Percentiles rank a stretch among this genome's conserved stretches.
Conservation (phyloP, 2,797 vertebrate genomes). For the Spinus olivaceus region DNA sequence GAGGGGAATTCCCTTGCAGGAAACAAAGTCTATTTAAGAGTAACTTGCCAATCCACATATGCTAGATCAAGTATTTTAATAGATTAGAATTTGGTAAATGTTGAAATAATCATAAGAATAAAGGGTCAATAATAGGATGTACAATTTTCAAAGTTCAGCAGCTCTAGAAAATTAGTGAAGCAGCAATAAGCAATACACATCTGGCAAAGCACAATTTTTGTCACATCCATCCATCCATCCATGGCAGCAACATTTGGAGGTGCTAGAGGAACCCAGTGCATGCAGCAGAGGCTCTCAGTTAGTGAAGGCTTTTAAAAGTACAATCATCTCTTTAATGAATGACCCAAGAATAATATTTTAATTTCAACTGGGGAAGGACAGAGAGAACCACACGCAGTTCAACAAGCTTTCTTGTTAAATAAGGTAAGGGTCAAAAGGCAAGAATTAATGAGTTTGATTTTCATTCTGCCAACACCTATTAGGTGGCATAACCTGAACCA, state of each 20-base stretch:
- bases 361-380: background rate
- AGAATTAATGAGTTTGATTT: background rate
- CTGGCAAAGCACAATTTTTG: background rate
- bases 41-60: background rate
- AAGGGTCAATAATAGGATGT: background rate
- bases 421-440: background rate
- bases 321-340: background rate
- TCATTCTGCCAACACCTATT: background rate
- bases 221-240: background rate
- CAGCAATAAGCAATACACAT: background rate
- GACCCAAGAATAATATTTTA: background rate
- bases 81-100: background rate
- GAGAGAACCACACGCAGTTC: background rate
- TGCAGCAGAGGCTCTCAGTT: background rate
- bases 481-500: background rate
- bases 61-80: background rate
- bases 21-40: background rate
- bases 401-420: background rate
- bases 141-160: background rate
- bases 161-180: background rate
- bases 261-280: background rate
- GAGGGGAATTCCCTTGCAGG: background rate
- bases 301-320: background rate
- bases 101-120: background rate
- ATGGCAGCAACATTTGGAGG: background rate